Evolutionary conservation across 2,113 vertebrate genomes (phyloP), one percentile per base, ranked within the genome.

Genomic region (Psittacus erithacus): DNA sequence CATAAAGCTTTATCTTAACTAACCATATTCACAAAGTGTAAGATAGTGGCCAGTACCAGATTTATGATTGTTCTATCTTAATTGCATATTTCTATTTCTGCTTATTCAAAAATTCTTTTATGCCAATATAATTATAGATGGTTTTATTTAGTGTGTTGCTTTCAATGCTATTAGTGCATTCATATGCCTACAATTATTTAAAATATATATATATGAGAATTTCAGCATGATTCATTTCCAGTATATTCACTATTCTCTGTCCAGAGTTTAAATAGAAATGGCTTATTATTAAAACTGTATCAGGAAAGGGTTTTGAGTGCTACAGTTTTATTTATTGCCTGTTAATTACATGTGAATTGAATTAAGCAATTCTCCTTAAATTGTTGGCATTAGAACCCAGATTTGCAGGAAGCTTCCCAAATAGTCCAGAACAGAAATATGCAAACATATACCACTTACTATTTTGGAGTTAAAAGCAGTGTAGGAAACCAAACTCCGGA

Each of bases 341-440:
- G 28, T 73, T 90, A 84, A 84, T 79, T 73, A 11, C 31, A 63
- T 84, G 6, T 33, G 13, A 92, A 63, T 35, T 52, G n/a, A 92
- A 59, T 46, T 31, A 74, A 64, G 2, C 17, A 90, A 53, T 75
- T 90, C 63, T 92, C 23, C 18, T 76, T 86, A 63, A 91, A 92
- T 16, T 75, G 38, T 76, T 89, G 43, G 24, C 13, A 16, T 75
- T 90, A 84, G 39, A 47, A 88, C 25, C 10, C 31, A 75, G 52
- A 29, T 91, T 95, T 93, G 91, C 76, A 92, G 94, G 92, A 88
- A 47, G 19, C 82, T 97, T 97, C 76, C 38, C 27, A 64, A 82
- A 76, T 17, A 63, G 23, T 90, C 70, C 60, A 67, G 53, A 67
- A 86, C 28, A 47, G 57, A 91, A 88, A 65, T 73, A 80, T 29